Evolutionary conservation across 2,797 vertebrate species (phyloP).

Genomic region (Myotis pilosus): DNA sequence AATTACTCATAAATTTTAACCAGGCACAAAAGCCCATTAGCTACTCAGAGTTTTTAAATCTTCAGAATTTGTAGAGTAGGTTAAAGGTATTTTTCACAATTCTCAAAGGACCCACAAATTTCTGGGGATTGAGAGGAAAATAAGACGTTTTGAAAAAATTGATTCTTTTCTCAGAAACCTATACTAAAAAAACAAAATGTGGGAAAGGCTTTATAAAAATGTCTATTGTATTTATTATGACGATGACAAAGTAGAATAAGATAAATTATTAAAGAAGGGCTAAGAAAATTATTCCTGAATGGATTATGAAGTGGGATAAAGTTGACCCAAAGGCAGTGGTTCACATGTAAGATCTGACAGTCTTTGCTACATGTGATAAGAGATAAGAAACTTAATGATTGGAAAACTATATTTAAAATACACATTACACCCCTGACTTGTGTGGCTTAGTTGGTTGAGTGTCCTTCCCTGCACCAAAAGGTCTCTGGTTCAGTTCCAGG

Average conservation of each 20-base stretch:
- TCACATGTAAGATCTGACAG: not conserved
- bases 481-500: not conserved
- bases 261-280: not conserved
- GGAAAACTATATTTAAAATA: not conserved
- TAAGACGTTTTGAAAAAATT: not conserved
- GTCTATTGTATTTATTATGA: not conserved
- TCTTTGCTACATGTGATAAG: not conserved
- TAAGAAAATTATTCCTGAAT: not conserved
- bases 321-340: not conserved
- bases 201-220: not conserved
- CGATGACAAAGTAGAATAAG: not conserved
- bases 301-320: constrained; percentile 8
- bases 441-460: not conserved
- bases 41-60: not conserved
- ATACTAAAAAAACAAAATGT: not conserved
- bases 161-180: constrained; percentile 9
- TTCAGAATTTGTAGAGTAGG: not conserved
- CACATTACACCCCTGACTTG: not conserved
- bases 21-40: not conserved
- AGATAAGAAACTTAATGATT: not conserved
- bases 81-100: not conserved
- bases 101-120: constrained; percentile 10
- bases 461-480: not conserved
- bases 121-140: not conserved
- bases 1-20: not conserved